Percentiles rank a stretch among this genome's conserved stretches.
These are phyloP conservation scores for Pteruthius melanotis DNA, from an alignment of 2,113 vertebrate genomes.

Conservation along the genomic window DNA sequence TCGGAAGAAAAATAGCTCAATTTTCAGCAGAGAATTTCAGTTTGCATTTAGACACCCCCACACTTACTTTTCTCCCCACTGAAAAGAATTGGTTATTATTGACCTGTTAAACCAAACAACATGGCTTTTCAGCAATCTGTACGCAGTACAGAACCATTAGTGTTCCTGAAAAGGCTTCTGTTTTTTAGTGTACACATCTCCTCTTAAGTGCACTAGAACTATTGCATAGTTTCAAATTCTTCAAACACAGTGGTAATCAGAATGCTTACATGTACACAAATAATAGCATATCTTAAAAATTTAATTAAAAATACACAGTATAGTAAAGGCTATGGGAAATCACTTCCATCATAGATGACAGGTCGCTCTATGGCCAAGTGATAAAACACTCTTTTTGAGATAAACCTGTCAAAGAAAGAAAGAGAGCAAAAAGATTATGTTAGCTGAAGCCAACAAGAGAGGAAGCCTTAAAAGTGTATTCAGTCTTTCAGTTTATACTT, in stretches of 20 bases:
- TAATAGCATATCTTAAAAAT: constrained; percentile 59
- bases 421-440: not conserved
- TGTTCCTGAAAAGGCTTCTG: not conserved
- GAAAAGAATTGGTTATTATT: not conserved
- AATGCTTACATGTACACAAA: constrained; percentile 53
- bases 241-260: constrained; percentile 13
- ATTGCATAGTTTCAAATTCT: constrained; percentile 37
- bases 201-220: not conserved
- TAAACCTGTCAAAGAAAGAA: constrained; percentile 79
- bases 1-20: not conserved
- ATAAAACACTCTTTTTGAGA: constrained; percentile 93
- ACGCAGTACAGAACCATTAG: constrained; percentile 31
- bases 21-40: not conserved
- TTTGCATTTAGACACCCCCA: not conserved
- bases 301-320: constrained; percentile 6
- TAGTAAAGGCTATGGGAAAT: constrained; percentile 70
- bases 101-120: not conserved
- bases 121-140: constrained; percentile 28
- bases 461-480: not conserved
- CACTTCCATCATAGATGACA: constrained; percentile 85
- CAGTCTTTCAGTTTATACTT: not conserved
- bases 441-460: not conserved
- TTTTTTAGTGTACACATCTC: constrained; percentile 8
- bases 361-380: constrained; percentile 83
- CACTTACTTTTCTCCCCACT: not conserved